phyloP scores from a whole-genome alignment of 2,113 vertebrate species.

The Emydocephalus ijimae region DNA sequence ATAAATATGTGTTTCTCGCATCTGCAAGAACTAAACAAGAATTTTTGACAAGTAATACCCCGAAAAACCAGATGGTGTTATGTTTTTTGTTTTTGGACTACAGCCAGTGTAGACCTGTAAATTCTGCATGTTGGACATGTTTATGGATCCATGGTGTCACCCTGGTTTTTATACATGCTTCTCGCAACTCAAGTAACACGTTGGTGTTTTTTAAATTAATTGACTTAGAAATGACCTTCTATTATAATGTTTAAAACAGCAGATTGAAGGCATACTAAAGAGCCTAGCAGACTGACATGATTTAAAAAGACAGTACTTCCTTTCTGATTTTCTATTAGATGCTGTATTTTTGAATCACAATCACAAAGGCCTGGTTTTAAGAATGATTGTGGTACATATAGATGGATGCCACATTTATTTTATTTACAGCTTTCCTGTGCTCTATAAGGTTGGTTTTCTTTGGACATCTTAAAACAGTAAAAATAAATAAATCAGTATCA shows the following conservation, averaged over 20 bases:
- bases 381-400: background rate
- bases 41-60: background rate
- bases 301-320: background rate
- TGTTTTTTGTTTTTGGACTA: rapidly evolving
- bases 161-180: background rate
- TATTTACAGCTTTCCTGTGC: rapidly evolving
- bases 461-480: background rate
- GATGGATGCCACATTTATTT: rapidly evolving
- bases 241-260: background rate
- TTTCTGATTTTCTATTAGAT: background rate
- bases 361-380: background rate
- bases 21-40: background rate
- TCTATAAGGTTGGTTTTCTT: background rate
- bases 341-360: background rate
- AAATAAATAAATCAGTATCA: background rate
- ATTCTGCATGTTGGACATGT: background rate
- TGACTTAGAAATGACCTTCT: background rate
- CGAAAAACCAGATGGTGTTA: background rate
- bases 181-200: background rate
- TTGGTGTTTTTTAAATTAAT: background rate
- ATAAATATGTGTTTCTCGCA: background rate
- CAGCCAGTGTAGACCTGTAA: background rate
- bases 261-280: background rate
- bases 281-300: rapidly evolving
- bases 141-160: background rate